Base-by-base conservation (phyloP, 2,888 invertebrate species). In the Zootermopsis nevadensis region DNA sequence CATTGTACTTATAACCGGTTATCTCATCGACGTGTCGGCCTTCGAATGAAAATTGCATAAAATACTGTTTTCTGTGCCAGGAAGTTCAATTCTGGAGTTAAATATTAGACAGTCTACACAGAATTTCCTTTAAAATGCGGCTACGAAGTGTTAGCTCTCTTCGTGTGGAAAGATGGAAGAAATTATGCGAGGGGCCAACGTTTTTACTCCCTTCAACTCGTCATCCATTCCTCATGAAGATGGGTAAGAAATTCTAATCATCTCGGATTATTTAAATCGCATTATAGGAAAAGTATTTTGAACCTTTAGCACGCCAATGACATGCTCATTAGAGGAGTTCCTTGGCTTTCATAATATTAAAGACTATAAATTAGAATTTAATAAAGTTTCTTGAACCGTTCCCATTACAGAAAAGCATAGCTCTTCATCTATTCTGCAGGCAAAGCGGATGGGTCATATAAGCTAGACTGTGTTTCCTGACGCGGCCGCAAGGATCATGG, bases 281-380 rank as follows among this genome's bases (percentile, higher is more conserved):
- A 83, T 67, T 83, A 79, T 79, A 83, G 82, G 69, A 79, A 83
- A 74, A 74, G 38, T 27, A 38, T 74, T 74, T 74, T 74, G 74
- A 74, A 60, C 67, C 35, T 60, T 79, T 15, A 31, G 66, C 38
- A n/a, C 76, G 31, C 24, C 66, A 72, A 83, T 42, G 55, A 83
- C 83, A 35, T 7, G 38, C 83, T 83, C 83, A 80, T 83, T 79
- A 83, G 72, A 80, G 33, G 42, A 80, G 31, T 31, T 55, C 66
- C 27, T 12, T 77, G 27, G 77, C 77, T 55, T 48, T 82, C 82
- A 76, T 82, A 82, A 82, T 66, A 74, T 55, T 77, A 48, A 55
- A 83, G 79, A 55, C 72, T 67, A 83, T 79, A 83, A 80, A 83
- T 83, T 83, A 83, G 42, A 83, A 83, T 83, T 83, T 79, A 80